These are phyloP conservation scores for Acanthopagrus latus DNA, from an alignment of 2,797 vertebrate genomes.

Conservation along the genomic window DNA sequence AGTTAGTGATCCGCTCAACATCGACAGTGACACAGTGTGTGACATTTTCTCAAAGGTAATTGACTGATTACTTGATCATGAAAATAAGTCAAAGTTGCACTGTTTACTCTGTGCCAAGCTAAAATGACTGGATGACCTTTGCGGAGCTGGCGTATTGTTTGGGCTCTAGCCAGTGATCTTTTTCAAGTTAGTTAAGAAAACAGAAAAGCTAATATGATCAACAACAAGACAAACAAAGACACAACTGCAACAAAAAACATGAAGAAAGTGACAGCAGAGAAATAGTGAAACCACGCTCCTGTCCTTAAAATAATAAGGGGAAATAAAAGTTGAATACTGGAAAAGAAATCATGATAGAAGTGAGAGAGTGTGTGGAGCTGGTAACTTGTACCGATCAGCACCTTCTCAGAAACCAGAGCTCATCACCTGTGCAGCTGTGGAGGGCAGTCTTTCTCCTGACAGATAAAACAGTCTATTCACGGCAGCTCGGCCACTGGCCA, in stretches of 20 bases:
- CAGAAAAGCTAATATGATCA: not conserved
- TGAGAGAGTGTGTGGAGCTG: not conserved
- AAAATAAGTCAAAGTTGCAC: not conserved
- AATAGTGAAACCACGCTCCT: not conserved
- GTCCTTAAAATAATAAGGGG: not conserved
- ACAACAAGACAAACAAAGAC: not conserved
- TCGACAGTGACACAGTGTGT: no score
- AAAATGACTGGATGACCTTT: not conserved
- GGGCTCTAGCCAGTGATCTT: not conserved
- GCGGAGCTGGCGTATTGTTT: not conserved
- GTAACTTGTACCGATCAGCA: conserved; percentile 18
- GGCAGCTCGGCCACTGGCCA: conserved; percentile 26
- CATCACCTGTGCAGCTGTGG: conserved; percentile 20
- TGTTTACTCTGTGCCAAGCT: not conserved
- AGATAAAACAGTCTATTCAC: conserved; percentile 58
- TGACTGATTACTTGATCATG: no score
- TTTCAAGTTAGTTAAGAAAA: not conserved
- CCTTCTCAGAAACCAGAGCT: conserved; percentile 39
- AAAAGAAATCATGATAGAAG: not conserved
- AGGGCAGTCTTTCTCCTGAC: conserved; percentile 40
- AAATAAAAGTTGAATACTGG: not conserved
- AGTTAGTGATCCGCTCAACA: no score
- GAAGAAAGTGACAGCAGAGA: not conserved
- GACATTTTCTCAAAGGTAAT: not conserved
- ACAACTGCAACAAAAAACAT: not conserved